Conservation (phyloP, 2,888 invertebrate genomes). For the Tupiocoris notatus region DNA sequence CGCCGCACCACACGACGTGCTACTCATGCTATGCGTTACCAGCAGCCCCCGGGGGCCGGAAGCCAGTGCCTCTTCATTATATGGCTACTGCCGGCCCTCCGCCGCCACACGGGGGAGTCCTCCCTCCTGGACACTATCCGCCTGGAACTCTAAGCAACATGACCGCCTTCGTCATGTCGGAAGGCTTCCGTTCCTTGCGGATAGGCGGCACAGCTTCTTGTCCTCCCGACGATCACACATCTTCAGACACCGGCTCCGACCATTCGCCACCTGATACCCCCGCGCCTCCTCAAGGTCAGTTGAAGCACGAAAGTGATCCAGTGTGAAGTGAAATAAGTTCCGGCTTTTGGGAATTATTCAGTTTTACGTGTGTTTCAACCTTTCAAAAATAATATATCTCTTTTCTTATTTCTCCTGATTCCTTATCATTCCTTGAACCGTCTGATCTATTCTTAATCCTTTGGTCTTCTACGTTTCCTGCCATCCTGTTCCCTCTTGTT, state of each 20-base stretch:
- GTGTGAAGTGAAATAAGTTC: no score
- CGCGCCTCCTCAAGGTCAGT: slow-evolving; percentile 40
- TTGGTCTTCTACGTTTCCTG: no score
- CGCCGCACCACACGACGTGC: slow-evolving; percentile 29
- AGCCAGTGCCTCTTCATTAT: slow-evolving; percentile 19
- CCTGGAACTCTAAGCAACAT: neutral
- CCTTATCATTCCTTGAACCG: no score
- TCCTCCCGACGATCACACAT: slow-evolving; percentile 32
- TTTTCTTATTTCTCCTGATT: no score
- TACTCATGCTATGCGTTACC: slow-evolving; percentile 33
- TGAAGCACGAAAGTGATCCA: no score
- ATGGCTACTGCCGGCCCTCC: slow-evolving; percentile 21
- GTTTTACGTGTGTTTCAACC: no score
- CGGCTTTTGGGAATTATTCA: neutral
- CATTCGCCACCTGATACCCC: slow-evolving; percentile 62
- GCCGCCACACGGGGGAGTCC: neutral
- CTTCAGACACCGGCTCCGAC: slow-evolving; percentile 54
- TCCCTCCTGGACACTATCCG: slow-evolving; percentile 18
- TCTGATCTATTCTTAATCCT: no score
- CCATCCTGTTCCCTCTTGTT: no score
- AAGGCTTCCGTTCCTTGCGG: slow-evolving; percentile 24
- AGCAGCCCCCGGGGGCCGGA: slow-evolving; percentile 8
- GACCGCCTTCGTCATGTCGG: slow-evolving; percentile 9
- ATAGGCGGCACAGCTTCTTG: slow-evolving; percentile 5
- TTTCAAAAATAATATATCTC: no score